These are phyloP conservation scores for Macaca fascicularis DNA, from an alignment of 2,113 vertebrate species.

Conservation along the genomic window DNA sequence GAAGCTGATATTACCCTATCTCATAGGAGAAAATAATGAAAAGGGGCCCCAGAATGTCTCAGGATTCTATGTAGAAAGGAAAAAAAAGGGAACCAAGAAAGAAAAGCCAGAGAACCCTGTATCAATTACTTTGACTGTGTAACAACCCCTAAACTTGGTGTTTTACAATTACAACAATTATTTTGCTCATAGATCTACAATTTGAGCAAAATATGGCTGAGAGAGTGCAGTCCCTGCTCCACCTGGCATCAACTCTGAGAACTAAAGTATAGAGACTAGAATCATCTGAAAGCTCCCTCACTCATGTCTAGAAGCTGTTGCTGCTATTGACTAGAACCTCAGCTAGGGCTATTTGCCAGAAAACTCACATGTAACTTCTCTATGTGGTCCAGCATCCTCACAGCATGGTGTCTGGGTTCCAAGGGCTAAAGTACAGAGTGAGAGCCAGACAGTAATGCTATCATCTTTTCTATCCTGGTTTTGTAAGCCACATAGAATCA, in stretches of 20 bases:
- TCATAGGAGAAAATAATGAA: background rate
- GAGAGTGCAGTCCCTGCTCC: background rate
- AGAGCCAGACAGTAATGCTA: background rate
- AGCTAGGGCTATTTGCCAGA: background rate
- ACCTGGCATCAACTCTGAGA: background rate
- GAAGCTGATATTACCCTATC: background rate
- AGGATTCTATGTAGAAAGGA: background rate
- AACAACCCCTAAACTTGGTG: background rate
- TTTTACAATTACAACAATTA: background rate
- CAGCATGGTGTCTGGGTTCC: background rate
- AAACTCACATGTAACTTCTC: background rate
- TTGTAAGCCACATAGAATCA: background rate
- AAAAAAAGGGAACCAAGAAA: background rate
- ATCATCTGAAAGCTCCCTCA: background rate
- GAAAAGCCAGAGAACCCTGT: background rate
- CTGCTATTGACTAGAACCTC: background rate
- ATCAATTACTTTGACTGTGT: background rate
- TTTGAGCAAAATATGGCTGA: background rate
- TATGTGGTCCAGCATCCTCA: background rate
- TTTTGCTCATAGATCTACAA: background rate
- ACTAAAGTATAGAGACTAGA: background rate
- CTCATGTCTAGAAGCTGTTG: background rate
- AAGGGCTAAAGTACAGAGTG: background rate
- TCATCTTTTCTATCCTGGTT: background rate
- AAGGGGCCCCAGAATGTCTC: background rate